A percentile compares a stretch with the other conserved stretches of the same genome.
Evolutionary conservation across 2,888 invertebrate species (phyloP).

Genomic region (Campopleginae sp.): DNA sequence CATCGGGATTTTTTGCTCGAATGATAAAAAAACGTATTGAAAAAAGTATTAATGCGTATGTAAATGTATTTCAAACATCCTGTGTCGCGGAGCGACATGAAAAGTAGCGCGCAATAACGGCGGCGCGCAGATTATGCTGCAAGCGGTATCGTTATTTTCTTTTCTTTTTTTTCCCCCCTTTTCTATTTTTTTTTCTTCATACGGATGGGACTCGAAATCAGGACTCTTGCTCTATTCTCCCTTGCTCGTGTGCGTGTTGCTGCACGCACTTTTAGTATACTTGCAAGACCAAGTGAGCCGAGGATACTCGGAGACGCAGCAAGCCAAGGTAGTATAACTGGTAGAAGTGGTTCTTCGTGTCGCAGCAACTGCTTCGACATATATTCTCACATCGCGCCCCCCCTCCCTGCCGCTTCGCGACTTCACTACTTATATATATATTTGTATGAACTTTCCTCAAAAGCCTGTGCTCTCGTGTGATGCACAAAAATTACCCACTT

Average conservation of each 20-base stretch:
- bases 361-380: conserved; percentile 58
- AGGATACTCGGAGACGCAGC: conserved; percentile 19
- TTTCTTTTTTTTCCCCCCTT: background rate
- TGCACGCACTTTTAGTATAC: conserved; percentile 26
- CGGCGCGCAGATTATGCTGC: conserved; percentile 23
- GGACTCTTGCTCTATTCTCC: conserved; percentile 39
- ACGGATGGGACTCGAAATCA: conserved; percentile 39
- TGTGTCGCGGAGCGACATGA: conserved; percentile 10
- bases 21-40: background rate
- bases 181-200: conserved; percentile 3
- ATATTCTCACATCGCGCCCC: conserved; percentile 48
- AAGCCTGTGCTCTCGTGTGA: background rate
- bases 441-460: conserved; percentile 45
- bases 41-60: conserved; percentile 24
- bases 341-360: conserved; percentile 62
- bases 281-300: conserved; percentile 40
- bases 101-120: conserved; percentile 54
- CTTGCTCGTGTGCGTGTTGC: background rate
- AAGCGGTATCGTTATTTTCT: conserved; percentile 23
- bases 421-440: conserved; percentile 5
- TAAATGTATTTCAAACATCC: conserved; percentile 23
- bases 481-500: conserved; percentile 4
- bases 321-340: conserved; percentile 52
- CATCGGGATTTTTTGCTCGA: background rate
- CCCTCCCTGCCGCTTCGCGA: background rate